Evolutionary conservation across 2,113 vertebrate genomes (phyloP).

Genomic region (Conger conger): DNA sequence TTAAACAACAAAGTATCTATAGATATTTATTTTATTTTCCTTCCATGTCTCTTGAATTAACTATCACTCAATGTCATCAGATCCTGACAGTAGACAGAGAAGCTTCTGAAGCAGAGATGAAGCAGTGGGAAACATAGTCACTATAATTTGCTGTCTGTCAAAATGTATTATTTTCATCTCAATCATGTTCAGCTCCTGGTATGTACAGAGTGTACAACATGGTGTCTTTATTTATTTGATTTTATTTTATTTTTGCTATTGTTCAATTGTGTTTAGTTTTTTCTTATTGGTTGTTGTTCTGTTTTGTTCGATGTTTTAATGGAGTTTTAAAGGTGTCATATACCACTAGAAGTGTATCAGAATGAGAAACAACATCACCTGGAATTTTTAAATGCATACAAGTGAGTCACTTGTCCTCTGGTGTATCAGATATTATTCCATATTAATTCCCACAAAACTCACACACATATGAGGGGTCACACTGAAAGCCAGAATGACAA

Average conservation of each 20-base stretch:
- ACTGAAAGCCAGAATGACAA: constrained; percentile 12
- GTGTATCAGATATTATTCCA: background rate
- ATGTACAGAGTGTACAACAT: background rate
- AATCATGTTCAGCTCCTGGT: background rate
- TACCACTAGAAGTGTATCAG: background rate
- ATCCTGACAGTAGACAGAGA: background rate
- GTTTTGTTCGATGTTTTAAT: background rate
- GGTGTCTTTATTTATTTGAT: constrained; percentile 4
- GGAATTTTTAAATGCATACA: background rate
- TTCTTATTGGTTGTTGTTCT: background rate
- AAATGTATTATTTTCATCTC: background rate
- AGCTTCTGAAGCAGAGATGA: constrained; percentile 6
- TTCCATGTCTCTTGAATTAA: background rate
- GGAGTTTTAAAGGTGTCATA: background rate
- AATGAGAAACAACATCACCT: constrained; percentile 13
- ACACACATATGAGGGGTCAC: background rate
- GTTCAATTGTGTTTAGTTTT: background rate
- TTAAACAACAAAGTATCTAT: background rate
- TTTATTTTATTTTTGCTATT: background rate
- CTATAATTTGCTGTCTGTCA: constrained; percentile 13
- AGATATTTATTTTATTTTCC: constrained; percentile 2
- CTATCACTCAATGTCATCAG: constrained; percentile 13
- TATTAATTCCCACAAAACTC: constrained; percentile 1
- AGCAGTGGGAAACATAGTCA: constrained; percentile 21
- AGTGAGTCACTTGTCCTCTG: background rate